Evolutionary conservation across 2,797 vertebrate species (phyloP), one percentile per base, ranked within the genome.

Genomic region (Pseudochromis fuscus): DNA sequence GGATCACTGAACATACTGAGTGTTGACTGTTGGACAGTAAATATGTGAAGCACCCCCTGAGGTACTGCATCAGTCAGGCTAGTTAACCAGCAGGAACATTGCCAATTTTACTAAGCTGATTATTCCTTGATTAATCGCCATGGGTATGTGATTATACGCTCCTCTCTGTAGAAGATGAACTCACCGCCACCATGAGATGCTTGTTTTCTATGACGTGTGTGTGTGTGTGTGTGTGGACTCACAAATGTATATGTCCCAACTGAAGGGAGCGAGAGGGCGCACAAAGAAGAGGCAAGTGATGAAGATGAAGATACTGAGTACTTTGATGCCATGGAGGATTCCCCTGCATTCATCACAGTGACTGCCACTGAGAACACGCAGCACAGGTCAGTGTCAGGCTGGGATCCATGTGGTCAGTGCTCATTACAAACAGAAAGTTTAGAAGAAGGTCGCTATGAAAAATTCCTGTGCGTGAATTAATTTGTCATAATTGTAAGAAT

Each of bases 221-320:
- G 49, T 65, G 53, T 51, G 59, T 59, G 33, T 74, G 15, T 60
- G 21, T 51, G 49, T 65, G 53, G 53, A 61, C 12, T 83, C 19
- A 77, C 46, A 42, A 40, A 74, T 67, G 28, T 69, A 28, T 73
- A 12, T 81, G 25, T 71, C 37, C 12, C 5, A 33, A 52, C 81
- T 73, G 68, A 85, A 94, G 95, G 94, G 89, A 94, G 92, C 21
- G 92, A 89, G 80, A 94, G 94, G 86, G 87, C 91, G 37, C 92
- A 82, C 51, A 97, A 97, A 94, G 97, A 95, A 80, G 97, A 99
- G 69, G 95, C 96, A 75, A 99, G 98, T 94, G 98, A 99, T 85
- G 98, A 99, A 97, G 98, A 99, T 97, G 98, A 99, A 89, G 96
- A 98, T 94, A 98, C 97, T 0, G 97, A 99, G 86, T 99, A 95